These are phyloP conservation scores for Pogonocherus hispidulus DNA, from an alignment of 2,888 invertebrate genomes.

Conservation along the genomic window DNA sequence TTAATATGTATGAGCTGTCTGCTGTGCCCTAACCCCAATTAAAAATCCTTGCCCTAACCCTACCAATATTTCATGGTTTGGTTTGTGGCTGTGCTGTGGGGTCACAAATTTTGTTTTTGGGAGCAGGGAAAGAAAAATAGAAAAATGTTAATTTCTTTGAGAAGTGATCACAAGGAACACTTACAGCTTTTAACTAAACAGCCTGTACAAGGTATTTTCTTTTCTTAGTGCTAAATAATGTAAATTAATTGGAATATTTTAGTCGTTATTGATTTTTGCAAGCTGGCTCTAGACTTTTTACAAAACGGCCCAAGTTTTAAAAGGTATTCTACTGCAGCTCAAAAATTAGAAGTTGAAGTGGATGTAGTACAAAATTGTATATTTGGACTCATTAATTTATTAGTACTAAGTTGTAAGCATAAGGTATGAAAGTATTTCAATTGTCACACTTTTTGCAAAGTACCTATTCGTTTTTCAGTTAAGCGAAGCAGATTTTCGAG, in stretches of 20 bases:
- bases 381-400: conserved; percentile 80
- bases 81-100: too few species aligned
- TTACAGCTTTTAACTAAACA: conserved; percentile 71
- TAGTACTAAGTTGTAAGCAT: conserved; percentile 80
- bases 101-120: not conserved
- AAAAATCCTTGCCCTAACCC: too few species aligned
- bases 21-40: too few species aligned
- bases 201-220: conserved; percentile 69
- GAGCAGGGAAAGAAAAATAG: not conserved
- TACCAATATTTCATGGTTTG: too few species aligned
- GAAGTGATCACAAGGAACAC: conserved; percentile 73
- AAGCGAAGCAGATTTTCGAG: conserved; percentile 69
- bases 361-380: conserved; percentile 76
- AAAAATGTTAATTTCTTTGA: conserved; percentile 69
- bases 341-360: conserved; percentile 73
- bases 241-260: conserved; percentile 33
- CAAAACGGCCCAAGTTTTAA: conserved; percentile 77
- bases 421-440: conserved; percentile 70
- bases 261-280: conserved; percentile 82
- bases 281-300: conserved; percentile 76
- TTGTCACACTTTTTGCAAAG: conserved; percentile 7
- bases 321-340: conserved; percentile 75
- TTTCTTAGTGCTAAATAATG: conserved; percentile 25
- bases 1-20: too few species aligned
- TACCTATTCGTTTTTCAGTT: conserved; percentile 65